These are phyloP conservation scores for Smittia sp. DNA, from an alignment of 2,888 invertebrate species.

Conservation along the genomic window DNA sequence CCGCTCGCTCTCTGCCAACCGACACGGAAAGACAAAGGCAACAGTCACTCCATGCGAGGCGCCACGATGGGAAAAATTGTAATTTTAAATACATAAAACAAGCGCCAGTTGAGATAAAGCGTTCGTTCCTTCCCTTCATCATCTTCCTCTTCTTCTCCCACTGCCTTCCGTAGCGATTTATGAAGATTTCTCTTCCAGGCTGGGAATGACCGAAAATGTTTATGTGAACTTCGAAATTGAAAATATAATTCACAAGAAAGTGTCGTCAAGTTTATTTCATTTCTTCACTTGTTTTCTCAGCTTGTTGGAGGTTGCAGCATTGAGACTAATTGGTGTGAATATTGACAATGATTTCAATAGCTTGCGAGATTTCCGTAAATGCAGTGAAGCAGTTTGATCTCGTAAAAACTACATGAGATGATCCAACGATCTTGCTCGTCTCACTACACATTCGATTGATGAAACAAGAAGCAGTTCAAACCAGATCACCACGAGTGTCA, in stretches of 20 bases:
- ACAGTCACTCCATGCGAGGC: constrained; percentile 10
- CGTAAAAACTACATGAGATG: background rate
- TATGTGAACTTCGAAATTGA: too few relatives aligned
- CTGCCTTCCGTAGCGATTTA: background rate
- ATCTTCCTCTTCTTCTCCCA: background rate
- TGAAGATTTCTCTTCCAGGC: background rate
- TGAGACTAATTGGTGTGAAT: background rate
- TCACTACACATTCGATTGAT: background rate
- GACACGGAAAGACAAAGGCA: background rate
- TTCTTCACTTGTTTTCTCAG: background rate
- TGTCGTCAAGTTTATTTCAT: background rate
- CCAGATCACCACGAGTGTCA: background rate
- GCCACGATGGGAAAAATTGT: constrained; percentile 15
- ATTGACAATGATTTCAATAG: background rate
- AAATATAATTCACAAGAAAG: too few relatives aligned
- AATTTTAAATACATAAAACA: constrained; percentile 6
- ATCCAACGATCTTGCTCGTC: background rate
- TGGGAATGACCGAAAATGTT: too few relatives aligned
- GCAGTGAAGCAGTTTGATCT: background rate
- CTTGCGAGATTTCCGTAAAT: background rate
- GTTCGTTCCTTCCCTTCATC: background rate
- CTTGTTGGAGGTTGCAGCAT: too few relatives aligned
- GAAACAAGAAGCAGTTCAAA: background rate
- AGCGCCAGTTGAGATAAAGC: constrained; percentile 21
- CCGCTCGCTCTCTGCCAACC: background rate